Percentiles rank a stretch among this genome's conserved stretches.
Evolutionary conservation across 2,888 invertebrate genomes (phyloP).

Genomic region (Pandemis cinnamomeana): DNA sequence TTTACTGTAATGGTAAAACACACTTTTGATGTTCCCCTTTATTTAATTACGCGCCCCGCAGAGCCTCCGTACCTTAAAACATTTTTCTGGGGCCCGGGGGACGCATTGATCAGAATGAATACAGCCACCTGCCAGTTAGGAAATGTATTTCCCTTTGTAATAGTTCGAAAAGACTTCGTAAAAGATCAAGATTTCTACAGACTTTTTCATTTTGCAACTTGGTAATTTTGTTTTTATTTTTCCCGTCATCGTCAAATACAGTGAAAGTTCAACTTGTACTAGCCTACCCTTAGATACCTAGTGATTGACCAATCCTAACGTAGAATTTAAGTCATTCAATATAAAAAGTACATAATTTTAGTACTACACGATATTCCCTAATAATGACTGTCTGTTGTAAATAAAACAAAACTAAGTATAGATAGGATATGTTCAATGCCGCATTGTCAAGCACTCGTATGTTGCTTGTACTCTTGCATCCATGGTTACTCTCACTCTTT

Average conservation of each 20-base stretch:
- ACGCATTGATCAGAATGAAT: constrained; percentile 60
- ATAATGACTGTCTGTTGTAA: too few species aligned
- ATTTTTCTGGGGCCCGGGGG: constrained; percentile 61
- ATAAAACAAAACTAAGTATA: too few species aligned
- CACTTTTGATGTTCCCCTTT: constrained; percentile 47
- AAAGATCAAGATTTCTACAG: background rate
- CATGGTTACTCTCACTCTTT: too few species aligned
- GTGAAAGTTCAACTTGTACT: too few species aligned
- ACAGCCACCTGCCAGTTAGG: constrained; percentile 53
- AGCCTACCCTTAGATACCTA: too few species aligned
- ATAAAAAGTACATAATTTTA: too few species aligned
- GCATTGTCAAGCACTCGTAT: too few species aligned
- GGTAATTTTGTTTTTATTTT: background rate
- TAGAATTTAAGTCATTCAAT: too few species aligned
- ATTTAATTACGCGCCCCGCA: constrained; percentile 66
- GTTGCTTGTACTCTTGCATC: too few species aligned
- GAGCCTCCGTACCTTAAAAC: constrained; percentile 56
- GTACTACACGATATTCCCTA: too few species aligned
- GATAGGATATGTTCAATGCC: too few species aligned
- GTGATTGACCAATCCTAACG: too few species aligned
- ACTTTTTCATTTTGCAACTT: background rate
- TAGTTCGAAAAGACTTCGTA: background rate
- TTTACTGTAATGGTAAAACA: constrained; percentile 1
- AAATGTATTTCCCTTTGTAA: constrained; percentile 44
- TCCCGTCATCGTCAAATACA: background rate